Evolutionary conservation across 2,888 invertebrate species (phyloP).

Genomic region (Herminia tarsipennalis): DNA sequence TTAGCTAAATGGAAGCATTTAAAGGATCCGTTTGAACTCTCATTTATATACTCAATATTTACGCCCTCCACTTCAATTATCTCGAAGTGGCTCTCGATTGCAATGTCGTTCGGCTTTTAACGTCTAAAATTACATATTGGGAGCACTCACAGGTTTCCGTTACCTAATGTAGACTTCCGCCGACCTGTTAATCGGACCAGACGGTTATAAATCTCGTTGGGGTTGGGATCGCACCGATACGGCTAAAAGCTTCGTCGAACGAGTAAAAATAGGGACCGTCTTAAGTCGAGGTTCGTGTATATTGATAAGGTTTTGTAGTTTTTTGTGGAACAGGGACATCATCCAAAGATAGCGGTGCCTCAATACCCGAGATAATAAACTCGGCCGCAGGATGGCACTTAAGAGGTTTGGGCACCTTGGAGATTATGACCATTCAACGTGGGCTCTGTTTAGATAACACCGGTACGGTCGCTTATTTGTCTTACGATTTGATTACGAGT

Average conservation of each 20-base stretch:
- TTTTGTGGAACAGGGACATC: slow-evolving; percentile 75
- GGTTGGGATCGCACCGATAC: slow-evolving; percentile 70
- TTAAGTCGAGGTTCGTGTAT: slow-evolving; percentile 82
- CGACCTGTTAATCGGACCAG: slow-evolving; percentile 75
- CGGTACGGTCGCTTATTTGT: slow-evolving; percentile 66
- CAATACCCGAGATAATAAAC: slow-evolving; percentile 69
- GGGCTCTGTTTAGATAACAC: slow-evolving; percentile 72
- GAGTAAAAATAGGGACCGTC: slow-evolving; percentile 75
- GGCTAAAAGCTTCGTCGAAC: slow-evolving; percentile 78
- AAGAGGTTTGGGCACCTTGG: slow-evolving; percentile 64
- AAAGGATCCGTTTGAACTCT: slow-evolving; percentile 53
- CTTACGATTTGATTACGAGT: slow-evolving; percentile 58
- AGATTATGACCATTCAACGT: slow-evolving; percentile 65
- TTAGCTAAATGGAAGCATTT: slow-evolving; percentile 40
- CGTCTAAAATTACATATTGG: slow-evolving; percentile 66
- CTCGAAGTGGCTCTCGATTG: slow-evolving; percentile 52
- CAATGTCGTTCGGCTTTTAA: slow-evolving; percentile 61
- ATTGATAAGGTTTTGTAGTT: slow-evolving; percentile 80
- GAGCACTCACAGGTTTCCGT: slow-evolving; percentile 73
- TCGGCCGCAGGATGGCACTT: slow-evolving; percentile 68
- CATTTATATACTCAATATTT: slow-evolving; percentile 40
- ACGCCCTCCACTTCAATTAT: slow-evolving; percentile 59
- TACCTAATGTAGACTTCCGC: slow-evolving; percentile 75
- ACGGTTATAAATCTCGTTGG: slow-evolving; percentile 75
- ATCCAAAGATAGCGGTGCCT: slow-evolving; percentile 73